Conservation (phyloP, 2,888 invertebrate genomes). For the Hyles lineata region DNA sequence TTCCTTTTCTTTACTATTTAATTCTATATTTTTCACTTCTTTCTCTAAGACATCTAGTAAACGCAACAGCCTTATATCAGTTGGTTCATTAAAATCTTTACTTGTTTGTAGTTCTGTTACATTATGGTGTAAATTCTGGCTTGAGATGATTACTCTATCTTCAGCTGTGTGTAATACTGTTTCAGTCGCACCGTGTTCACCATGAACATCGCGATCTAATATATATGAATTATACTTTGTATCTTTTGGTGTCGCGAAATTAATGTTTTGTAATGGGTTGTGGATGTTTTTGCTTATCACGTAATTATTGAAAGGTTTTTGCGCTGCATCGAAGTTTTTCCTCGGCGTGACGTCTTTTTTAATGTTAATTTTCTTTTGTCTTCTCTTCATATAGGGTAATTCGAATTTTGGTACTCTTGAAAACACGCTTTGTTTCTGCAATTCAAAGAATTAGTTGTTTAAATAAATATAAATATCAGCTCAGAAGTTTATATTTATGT, state of each 20-base stretch:
- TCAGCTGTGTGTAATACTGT: constrained; percentile 45
- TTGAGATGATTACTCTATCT: constrained; percentile 47
- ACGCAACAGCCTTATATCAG: constrained; percentile 58
- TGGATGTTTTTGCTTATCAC: constrained; percentile 43
- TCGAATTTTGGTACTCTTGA: constrained; percentile 48
- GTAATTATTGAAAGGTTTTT: constrained; percentile 58
- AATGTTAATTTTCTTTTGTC: constrained; percentile 30
- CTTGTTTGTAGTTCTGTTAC: constrained; percentile 28
- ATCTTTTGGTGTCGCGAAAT: not conserved
- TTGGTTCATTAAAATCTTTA: constrained; percentile 46
- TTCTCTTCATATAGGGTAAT: constrained; percentile 41
- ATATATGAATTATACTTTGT: not conserved
- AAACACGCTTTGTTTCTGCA: constrained; percentile 56
- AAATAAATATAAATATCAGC: not conserved
- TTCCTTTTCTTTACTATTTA: constrained; percentile 59
- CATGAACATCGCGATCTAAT: not conserved
- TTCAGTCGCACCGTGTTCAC: constrained; percentile 38
- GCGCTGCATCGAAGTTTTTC: constrained; percentile 59
- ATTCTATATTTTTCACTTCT: constrained; percentile 62
- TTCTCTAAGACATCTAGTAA: constrained; percentile 65
- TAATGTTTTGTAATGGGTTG: constrained; percentile 3
- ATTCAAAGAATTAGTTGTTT: constrained; percentile 28
- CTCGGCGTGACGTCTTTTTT: constrained; percentile 57
- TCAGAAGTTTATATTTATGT: too few relatives aligned
- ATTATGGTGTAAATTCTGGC: constrained; percentile 40